phyloP scores from a whole-genome alignment of 2,888 invertebrate species.

The Mycalesis mineus region DNA sequence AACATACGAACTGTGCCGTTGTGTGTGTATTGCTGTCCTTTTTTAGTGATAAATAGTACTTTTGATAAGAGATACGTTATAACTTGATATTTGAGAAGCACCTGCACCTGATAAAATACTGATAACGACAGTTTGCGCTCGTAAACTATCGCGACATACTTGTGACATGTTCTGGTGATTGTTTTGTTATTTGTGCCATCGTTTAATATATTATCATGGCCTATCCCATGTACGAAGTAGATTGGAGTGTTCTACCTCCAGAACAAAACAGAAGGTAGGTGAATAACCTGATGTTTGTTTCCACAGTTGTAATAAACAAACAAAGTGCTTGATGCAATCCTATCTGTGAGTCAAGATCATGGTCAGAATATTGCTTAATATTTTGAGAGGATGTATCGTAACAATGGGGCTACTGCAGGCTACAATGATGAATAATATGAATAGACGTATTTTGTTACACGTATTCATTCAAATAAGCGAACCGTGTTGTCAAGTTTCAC shows the following conservation, averaged over 20 bases:
- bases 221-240: conserved; percentile 84
- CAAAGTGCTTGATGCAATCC: neutral
- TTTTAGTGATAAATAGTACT: conserved; percentile 73
- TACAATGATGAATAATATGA: neutral
- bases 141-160: conserved; percentile 58
- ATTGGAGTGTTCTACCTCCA: conserved; percentile 91
- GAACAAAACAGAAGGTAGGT: conserved; percentile 90
- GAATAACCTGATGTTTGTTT: conserved; percentile 8
- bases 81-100: conserved; percentile 69
- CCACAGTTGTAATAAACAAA: conserved; percentile 2
- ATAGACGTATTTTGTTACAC: conserved; percentile 15
- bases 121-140: conserved; percentile 71
- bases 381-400: neutral
- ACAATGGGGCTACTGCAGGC: neutral
- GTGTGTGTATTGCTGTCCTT: conserved; percentile 68
- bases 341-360: neutral
- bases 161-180: conserved; percentile 64
- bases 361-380: neutral
- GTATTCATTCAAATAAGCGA: conserved; percentile 19
- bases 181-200: conserved; percentile 42
- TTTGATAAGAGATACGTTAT: conserved; percentile 76
- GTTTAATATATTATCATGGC: conserved; percentile 54
- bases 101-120: conserved; percentile 72
- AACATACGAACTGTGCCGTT: conserved; percentile 53
- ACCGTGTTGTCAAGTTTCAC: conserved; percentile 20